phyloP scores from a whole-genome alignment of 1,140 invertebrate species.

The Drosophila sturtevanti region DNA sequence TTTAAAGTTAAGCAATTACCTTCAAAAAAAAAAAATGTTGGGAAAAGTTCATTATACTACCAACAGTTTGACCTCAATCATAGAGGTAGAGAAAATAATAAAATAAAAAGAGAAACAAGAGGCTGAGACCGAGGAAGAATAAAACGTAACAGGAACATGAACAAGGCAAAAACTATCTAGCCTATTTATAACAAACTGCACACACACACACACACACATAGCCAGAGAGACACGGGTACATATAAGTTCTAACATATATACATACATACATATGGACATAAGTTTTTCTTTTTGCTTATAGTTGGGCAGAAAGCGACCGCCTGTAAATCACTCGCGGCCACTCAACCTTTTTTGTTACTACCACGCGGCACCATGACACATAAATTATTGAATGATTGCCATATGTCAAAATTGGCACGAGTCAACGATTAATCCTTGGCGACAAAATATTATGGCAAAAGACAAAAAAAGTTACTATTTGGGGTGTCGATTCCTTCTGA shows the following conservation, averaged over 20 bases:
- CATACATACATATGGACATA: background rate
- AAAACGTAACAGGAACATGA: slow-evolving; percentile 51
- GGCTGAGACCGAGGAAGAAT: background rate
- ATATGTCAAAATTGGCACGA: slow-evolving; percentile 67
- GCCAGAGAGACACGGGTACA: background rate
- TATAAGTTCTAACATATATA: too few species aligned
- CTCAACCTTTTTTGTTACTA: slow-evolving; percentile 29
- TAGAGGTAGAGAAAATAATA: slow-evolving; percentile 39
- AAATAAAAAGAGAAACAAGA: slow-evolving; percentile 9
- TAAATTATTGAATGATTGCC: slow-evolving; percentile 65
- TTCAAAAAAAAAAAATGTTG: slow-evolving; percentile 42
- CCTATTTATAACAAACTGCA: slow-evolving; percentile 65
- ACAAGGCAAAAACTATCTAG: slow-evolving; percentile 69
- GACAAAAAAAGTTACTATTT: background rate
- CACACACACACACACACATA: slow-evolving; percentile 21
- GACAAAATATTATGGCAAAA: slow-evolving; percentile 21
- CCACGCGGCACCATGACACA: slow-evolving; percentile 35
- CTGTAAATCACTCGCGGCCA: slow-evolving; percentile 37
- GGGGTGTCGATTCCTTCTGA: background rate
- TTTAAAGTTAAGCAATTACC: slow-evolving; percentile 64
- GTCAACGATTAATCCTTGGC: slow-evolving; percentile 57
- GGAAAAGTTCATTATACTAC: slow-evolving; percentile 76
- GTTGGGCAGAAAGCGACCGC: slow-evolving; percentile 2
- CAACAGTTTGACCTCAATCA: slow-evolving; percentile 71
- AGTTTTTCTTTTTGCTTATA: too few species aligned